Conservation (phyloP, 2,888 invertebrate species). For the Yponomeuta plumbellus region DNA sequence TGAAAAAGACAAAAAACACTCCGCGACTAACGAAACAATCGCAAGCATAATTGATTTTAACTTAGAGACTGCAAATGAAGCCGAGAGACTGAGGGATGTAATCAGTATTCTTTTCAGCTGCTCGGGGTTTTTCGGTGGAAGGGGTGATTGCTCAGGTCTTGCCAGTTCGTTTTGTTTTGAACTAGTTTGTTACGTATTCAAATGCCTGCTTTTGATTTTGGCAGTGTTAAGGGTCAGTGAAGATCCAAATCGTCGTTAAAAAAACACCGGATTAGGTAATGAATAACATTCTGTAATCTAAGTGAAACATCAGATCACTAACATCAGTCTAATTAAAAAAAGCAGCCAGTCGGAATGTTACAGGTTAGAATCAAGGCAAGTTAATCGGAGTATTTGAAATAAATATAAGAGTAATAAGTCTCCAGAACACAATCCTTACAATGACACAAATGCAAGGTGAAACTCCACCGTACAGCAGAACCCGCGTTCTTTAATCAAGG, state of each 20-base stretch:
- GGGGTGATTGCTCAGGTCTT: neutral
- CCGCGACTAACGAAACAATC: slow-evolving; percentile 70
- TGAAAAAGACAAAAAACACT: slow-evolving; percentile 53
- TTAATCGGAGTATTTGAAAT: no score
- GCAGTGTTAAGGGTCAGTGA: no score
- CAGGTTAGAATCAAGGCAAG: no score
- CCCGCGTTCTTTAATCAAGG: slow-evolving; percentile 43
- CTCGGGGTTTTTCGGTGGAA: neutral
- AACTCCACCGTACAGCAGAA: neutral
- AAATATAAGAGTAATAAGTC: neutral
- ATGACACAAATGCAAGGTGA: neutral
- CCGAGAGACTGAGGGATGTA: slow-evolving; percentile 28
- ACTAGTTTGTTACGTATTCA: no score
- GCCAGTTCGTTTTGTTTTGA: neutral
- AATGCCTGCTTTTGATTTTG: no score
- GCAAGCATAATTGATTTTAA: slow-evolving; percentile 73
- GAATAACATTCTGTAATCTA: no score
- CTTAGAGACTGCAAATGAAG: slow-evolving; percentile 65
- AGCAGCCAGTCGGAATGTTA: no score
- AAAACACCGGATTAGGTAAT: no score
- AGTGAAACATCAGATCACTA: no score
- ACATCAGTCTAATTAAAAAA: no score
- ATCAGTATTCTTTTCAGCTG: slow-evolving; percentile 13
- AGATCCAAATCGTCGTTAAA: no score
- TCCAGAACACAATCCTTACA: neutral